A percentile compares a stretch with the other conserved stretches of the same genome.
Conservation (phyloP, 2,113 vertebrate genomes). For the Tenebrosternarchus preto region DNA sequence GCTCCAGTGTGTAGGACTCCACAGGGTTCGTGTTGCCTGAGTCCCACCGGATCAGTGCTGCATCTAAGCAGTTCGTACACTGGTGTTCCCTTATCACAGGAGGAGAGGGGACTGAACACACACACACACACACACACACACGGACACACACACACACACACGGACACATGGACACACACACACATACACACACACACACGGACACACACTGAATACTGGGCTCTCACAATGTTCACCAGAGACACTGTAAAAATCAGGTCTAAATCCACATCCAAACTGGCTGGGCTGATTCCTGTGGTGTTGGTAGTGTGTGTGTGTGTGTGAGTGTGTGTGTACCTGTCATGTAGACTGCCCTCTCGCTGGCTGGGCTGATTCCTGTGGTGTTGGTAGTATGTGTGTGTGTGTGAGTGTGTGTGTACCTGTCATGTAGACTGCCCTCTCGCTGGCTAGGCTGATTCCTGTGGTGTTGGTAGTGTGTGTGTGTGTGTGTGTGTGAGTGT, state of each 20-base stretch:
- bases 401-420: slow-evolving; percentile 73
- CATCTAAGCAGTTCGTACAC: slow-evolving; percentile 82
- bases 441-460: slow-evolving; percentile 74
- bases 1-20: slow-evolving; percentile 90
- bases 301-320: slow-evolving; percentile 19
- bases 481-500: slow-evolving; percentile 42
- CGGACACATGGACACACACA: slow-evolving; percentile 10
- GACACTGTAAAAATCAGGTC: too few species aligned
- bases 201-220: not conserved
- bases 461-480: slow-evolving; percentile 24
- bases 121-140: slow-evolving; percentile 24
- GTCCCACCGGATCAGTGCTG: slow-evolving; percentile 88
- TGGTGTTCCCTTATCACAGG: slow-evolving; percentile 72
- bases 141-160: slow-evolving; percentile 49
- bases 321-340: slow-evolving; percentile 86
- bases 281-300: slow-evolving; percentile 57
- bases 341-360: slow-evolving; percentile 86
- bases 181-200: too few species aligned
- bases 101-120: slow-evolving; percentile 83
- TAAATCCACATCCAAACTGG: slow-evolving; percentile 65
- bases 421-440: slow-evolving; percentile 87
- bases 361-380: slow-evolving; percentile 68
- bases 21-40: slow-evolving; percentile 88
- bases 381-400: slow-evolving; percentile 14
- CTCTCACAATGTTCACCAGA: not conserved